Percentiles rank a stretch among this genome's conserved stretches.
Evolutionary conservation across 2,113 vertebrate species (phyloP).

Genomic region (Pristiophorus japonicus): DNA sequence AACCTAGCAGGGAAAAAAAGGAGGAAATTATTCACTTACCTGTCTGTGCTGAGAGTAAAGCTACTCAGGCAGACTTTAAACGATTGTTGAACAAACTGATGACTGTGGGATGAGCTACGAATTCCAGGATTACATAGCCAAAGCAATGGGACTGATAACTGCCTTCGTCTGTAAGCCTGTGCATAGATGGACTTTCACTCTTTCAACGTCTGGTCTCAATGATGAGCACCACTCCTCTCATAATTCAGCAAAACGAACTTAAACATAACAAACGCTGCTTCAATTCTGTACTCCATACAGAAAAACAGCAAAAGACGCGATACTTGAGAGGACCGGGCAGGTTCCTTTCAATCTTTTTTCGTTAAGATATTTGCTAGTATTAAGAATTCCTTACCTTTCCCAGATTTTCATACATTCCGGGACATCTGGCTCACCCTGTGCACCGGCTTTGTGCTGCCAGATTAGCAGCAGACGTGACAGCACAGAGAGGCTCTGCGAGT

Average conservation of each 20-base stretch:
- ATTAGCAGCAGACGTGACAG: conserved; percentile 87
- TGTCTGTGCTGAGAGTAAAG: neutral
- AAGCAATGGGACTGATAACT: neutral
- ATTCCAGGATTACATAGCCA: neutral
- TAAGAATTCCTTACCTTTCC: conserved; percentile 75
- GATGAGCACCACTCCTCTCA: neutral
- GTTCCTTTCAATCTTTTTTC: neutral
- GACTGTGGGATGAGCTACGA: neutral
- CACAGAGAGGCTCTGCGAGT: conserved; percentile 87
- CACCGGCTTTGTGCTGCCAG: conserved; percentile 88
- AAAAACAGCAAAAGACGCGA: neutral
- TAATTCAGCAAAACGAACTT: neutral
- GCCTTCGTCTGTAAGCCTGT: no score
- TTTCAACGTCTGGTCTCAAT: neutral
- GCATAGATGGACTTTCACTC: neutral
- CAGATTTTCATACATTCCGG: conserved; percentile 93
- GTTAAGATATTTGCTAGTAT: neutral
- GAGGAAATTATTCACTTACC: neutral
- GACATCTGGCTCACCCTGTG: conserved; percentile 85
- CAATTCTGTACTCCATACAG: neutral
- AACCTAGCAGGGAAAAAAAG: conserved; percentile 60
- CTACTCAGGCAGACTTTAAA: neutral
- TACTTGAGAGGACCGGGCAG: neutral
- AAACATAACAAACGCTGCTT: neutral
- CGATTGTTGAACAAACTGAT: neutral